Percentiles rank a stretch among this genome's conserved stretches.
These are phyloP conservation scores for Heterocephalus glaber DNA, from an alignment of 2,113 vertebrate genomes.

Conservation along the genomic window DNA sequence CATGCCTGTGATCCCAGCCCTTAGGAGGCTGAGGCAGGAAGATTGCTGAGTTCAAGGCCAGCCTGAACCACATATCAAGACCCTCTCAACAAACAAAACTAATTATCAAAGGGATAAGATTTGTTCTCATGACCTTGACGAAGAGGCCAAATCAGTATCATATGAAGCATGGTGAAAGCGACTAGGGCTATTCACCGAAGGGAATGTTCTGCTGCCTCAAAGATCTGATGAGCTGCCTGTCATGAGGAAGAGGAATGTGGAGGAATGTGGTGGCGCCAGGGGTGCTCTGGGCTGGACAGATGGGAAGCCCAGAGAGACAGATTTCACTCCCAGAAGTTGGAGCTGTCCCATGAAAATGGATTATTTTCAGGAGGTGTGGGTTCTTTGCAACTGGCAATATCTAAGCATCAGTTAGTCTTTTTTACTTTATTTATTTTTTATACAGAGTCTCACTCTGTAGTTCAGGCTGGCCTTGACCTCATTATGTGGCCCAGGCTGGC, in stretches of 20 bases:
- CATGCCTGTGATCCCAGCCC: background rate
- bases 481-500: background rate
- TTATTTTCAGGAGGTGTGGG: background rate
- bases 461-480: background rate
- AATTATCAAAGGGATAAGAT: background rate
- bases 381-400: background rate
- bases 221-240: background rate
- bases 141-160: background rate
- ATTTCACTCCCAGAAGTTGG: background rate
- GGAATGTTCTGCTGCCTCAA: background rate
- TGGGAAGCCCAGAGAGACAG: background rate
- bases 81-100: background rate
- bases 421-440: background rate
- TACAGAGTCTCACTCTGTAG: background rate
- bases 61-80: background rate
- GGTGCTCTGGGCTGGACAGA: too few relatives aligned
- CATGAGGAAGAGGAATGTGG: background rate
- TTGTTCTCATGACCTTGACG: background rate
- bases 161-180: background rate
- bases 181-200: background rate
- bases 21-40: background rate
- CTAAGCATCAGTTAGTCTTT: background rate
- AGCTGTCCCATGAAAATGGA: background rate
- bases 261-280: fast-evolving
- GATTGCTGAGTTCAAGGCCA: background rate